These are phyloP conservation scores for Euzetes globulus DNA, from an alignment of 2,888 invertebrate species.

Conservation along the genomic window DNA sequence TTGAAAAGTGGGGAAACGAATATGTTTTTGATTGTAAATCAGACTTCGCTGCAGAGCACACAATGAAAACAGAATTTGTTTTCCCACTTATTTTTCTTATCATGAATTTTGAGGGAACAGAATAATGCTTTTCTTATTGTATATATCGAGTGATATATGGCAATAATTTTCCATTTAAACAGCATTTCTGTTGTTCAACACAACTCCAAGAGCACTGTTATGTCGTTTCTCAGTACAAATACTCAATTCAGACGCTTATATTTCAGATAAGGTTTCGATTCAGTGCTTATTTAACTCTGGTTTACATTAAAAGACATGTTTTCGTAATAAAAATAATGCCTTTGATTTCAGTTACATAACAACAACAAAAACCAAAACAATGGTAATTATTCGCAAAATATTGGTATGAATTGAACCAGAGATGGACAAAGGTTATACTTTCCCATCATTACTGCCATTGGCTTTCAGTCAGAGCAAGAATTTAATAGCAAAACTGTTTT, in stretches of 20 bases:
- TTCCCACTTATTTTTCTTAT: background rate
- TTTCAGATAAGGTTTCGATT: constrained; percentile 8
- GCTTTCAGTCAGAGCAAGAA: too few relatives aligned
- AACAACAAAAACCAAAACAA: too few relatives aligned
- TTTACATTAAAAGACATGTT: background rate
- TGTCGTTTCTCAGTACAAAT: too few relatives aligned
- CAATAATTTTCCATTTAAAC: background rate
- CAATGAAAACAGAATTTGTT: background rate
- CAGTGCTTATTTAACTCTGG: background rate
- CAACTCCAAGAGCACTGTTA: background rate
- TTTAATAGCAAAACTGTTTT: too few relatives aligned
- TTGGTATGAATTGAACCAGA: too few relatives aligned
- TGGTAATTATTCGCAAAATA: too few relatives aligned
- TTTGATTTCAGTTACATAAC: too few relatives aligned
- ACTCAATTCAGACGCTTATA: too few relatives aligned
- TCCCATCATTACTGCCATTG: too few relatives aligned
- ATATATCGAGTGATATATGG: background rate
- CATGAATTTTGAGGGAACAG: background rate
- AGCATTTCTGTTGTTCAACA: background rate
- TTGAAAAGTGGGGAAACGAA: background rate
- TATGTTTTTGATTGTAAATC: background rate
- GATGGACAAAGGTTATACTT: too few relatives aligned
- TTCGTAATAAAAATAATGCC: background rate
- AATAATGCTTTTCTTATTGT: background rate
- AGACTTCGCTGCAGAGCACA: background rate